Conservation (phyloP, 1,140 invertebrate species). For the Drosophila insularis region DNA sequence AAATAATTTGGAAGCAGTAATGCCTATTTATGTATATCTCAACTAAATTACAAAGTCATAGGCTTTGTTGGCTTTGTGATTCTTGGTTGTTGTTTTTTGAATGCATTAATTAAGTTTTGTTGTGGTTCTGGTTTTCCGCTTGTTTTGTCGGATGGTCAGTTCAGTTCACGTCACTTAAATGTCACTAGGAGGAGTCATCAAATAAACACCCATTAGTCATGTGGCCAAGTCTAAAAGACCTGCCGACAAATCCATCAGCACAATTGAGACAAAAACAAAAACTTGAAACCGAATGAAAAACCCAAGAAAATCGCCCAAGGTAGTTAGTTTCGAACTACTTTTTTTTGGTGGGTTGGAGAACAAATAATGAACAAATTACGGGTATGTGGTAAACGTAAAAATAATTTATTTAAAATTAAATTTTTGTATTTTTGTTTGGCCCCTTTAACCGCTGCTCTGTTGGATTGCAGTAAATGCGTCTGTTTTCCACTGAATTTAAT, state of each 20-base stretch:
- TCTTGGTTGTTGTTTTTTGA: slow-evolving; percentile 14
- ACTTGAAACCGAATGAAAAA: slow-evolving; percentile 10
- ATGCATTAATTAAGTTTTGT: slow-evolving; percentile 38
- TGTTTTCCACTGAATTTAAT: slow-evolving; percentile 80
- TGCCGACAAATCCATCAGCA: slow-evolving; percentile 71
- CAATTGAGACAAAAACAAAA: slow-evolving; percentile 21
- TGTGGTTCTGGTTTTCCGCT: neutral
- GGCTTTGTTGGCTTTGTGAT: too few species aligned
- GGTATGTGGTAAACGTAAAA: slow-evolving; percentile 46
- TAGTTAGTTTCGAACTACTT: neutral
- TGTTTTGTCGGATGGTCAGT: neutral
- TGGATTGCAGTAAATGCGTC: slow-evolving; percentile 52
- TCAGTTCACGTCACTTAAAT: slow-evolving; percentile 26
- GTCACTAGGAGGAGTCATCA: slow-evolving; percentile 53
- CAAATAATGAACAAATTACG: slow-evolving; percentile 75
- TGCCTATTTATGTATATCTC: too few species aligned
- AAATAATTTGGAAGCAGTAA: too few species aligned
- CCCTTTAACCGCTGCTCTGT: neutral
- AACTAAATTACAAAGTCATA: too few species aligned
- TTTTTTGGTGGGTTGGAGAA: slow-evolving; percentile 1
- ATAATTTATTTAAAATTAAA: slow-evolving; percentile 62
- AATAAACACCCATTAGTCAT: slow-evolving; percentile 73
- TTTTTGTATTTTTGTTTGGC: slow-evolving; percentile 29
- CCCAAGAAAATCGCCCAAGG: neutral
- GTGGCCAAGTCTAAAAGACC: slow-evolving; percentile 39